Evolutionary conservation across 2,888 invertebrate genomes (phyloP), one percentile per base, ranked within the genome.

Genomic region (Dasysyrphus tricinctus): DNA sequence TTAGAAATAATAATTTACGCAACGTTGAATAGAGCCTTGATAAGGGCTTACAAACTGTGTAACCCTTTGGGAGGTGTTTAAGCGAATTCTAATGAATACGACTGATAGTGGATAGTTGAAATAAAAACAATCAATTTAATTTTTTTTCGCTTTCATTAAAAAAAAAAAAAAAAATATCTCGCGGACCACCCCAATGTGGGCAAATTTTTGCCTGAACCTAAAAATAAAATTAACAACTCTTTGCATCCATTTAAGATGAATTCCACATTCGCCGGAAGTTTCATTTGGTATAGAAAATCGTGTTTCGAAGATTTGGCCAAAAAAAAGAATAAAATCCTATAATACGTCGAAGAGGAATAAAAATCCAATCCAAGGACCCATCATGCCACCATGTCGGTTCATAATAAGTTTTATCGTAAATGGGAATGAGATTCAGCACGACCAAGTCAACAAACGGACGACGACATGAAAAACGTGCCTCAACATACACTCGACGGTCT

Each of bases 381-480:
- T 77, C 39, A 61, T 19, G 16, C 51, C 81, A 81, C 73, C 24
- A 61, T 19, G 16, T 49, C 19, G 19, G 51, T 69, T 37, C 77
- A 81, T 77, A 65, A 65, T 32, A 81, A 81, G 65, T 77, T 77
- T 34, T 57, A 11, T 29, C 57, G 9, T 65, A 72, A 61, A 81
- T 81, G 51, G 56, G 44, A 63, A 81, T 81, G 51, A 49, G 37
- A 63, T 59, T 51, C 65, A 59, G 65, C 78, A 76, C 76, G 72
- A 47, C 56, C 11, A 47, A 47, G 16, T 65, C 65, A 44, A 65
- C 65, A 61, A 61, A 65, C 3, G 19, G 57, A 57, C 70, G 65
- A 81, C 76, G 76, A 76, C 81, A 82, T 54, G 65, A 67, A 77
- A 82, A 82, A 67, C 81, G 81, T 82, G 81, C 81, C 34, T 73